Conservation (phyloP, 30 jellyfish, hydroid and myxozoan species). For the Aurelia sp. region DNA sequence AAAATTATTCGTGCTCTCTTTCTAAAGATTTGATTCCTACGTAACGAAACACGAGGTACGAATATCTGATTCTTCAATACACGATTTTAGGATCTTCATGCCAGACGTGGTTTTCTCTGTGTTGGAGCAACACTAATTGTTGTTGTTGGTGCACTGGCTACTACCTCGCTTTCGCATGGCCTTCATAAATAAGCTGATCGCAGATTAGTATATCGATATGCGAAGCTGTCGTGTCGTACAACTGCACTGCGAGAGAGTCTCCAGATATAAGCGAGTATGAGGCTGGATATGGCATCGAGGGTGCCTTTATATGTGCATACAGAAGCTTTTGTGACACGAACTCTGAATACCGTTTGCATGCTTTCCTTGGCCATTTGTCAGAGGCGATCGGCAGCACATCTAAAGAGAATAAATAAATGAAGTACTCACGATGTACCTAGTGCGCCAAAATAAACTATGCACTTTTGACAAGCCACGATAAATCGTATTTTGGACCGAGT, state of each 20-base stretch:
- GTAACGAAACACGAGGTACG: too few relatives aligned
- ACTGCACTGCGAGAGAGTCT: not conserved
- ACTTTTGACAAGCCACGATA: too few relatives aligned
- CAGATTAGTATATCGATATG: not conserved
- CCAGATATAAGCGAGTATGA: conserved; percentile 1
- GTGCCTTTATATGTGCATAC: conserved; percentile 16
- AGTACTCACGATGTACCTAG: too few relatives aligned
- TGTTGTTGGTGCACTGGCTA: too few relatives aligned
- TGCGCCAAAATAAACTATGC: too few relatives aligned
- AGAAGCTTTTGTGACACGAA: not conserved
- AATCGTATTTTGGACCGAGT: too few relatives aligned
- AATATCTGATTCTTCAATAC: too few relatives aligned
- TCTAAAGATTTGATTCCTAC: too few relatives aligned
- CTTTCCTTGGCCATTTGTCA: conserved; percentile 38
- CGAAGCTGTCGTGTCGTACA: conserved; percentile 19
- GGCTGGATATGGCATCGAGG: conserved; percentile 32
- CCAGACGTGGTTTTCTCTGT: too few relatives aligned
- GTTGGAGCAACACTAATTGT: too few relatives aligned
- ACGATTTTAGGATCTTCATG: too few relatives aligned
- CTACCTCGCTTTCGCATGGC: not conserved
- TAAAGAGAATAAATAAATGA: not conserved
- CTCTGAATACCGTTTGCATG: conserved; percentile 17
- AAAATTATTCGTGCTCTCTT: too few relatives aligned
- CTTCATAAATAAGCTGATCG: conserved; percentile 8
- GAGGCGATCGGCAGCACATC: conserved; percentile 4